Conservation (phyloP, 2,888 invertebrate genomes). For the Drosophila trichaetosa region DNA sequence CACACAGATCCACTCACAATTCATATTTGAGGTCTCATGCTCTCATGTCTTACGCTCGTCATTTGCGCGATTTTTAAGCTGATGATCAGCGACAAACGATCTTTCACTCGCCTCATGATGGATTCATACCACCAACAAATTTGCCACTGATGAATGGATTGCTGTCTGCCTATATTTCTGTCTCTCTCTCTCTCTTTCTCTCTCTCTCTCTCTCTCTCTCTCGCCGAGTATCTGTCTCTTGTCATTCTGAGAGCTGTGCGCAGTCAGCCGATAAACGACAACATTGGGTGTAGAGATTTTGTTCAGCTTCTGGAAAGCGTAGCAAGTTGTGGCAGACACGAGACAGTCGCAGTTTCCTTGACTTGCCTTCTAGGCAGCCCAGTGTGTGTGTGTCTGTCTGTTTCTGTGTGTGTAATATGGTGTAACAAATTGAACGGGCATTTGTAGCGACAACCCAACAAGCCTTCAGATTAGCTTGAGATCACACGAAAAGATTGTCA, state of each 20-base stretch:
- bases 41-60: conserved; percentile 80
- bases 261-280: conserved; percentile 68
- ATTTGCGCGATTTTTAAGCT: conserved; percentile 83
- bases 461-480: conserved; percentile 29
- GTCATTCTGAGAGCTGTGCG: conserved; percentile 63
- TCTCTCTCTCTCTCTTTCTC: conserved; percentile 19
- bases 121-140: conserved; percentile 85
- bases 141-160: conserved; percentile 85
- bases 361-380: conserved; percentile 17
- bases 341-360: conserved; percentile 44
- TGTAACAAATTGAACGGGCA: conserved; percentile 74
- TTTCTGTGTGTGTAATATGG: conserved; percentile 58
- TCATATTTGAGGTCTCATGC: conserved; percentile 2
- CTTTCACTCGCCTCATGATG: conserved; percentile 83
- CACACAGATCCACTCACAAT: conserved; percentile 18
- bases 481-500: conserved; percentile 2
- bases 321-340: conserved; percentile 70
- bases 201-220: conserved; percentile 16
- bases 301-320: conserved; percentile 84
- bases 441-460: conserved; percentile 77
- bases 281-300: conserved; percentile 82
- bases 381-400: conserved; percentile 28
- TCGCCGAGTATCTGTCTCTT: conserved; percentile 27
- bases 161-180: conserved; percentile 57
- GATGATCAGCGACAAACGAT: conserved; percentile 84